A percentile compares a stretch with the other conserved stretches of the same genome.
Conservation (phyloP, 2,113 vertebrate species). For the Otocyon megalotis region DNA sequence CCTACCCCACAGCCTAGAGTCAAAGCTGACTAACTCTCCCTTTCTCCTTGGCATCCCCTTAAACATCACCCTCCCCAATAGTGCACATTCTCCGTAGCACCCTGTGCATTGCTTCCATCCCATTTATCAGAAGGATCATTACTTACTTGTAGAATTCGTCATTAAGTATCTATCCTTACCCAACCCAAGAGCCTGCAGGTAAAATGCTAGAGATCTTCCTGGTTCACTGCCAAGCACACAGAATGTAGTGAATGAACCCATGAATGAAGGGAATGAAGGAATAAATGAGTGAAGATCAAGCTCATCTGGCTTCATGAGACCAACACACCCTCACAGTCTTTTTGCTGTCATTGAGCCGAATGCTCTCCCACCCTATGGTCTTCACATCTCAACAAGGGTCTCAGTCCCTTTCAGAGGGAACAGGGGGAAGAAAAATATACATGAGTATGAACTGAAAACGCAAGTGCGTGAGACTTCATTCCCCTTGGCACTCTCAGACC, state of each 20-base stretch:
- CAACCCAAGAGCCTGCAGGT: background rate
- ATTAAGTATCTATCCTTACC: background rate
- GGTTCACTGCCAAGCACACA: background rate
- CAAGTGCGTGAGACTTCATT: no score
- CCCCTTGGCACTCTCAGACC: background rate
- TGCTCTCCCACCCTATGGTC: background rate
- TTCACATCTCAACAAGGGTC: background rate
- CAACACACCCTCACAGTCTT: background rate
- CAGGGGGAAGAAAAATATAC: background rate
- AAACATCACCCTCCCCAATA: background rate
- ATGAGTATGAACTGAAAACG: rapidly evolving
- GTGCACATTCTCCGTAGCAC: background rate
- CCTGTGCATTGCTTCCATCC: background rate
- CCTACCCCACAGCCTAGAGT: background rate
- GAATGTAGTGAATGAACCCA: background rate
- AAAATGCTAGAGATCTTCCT: background rate
- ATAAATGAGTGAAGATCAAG: background rate
- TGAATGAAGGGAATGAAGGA: background rate
- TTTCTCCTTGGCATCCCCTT: background rate
- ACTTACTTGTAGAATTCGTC: background rate
- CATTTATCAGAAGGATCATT: background rate
- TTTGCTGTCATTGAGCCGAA: background rate
- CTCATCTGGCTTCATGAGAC: background rate
- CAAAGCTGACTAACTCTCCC: background rate
- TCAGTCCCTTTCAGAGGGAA: background rate